Evolutionary conservation across 2,888 invertebrate species (phyloP).

Genomic region (Dysmachus trigonus): DNA sequence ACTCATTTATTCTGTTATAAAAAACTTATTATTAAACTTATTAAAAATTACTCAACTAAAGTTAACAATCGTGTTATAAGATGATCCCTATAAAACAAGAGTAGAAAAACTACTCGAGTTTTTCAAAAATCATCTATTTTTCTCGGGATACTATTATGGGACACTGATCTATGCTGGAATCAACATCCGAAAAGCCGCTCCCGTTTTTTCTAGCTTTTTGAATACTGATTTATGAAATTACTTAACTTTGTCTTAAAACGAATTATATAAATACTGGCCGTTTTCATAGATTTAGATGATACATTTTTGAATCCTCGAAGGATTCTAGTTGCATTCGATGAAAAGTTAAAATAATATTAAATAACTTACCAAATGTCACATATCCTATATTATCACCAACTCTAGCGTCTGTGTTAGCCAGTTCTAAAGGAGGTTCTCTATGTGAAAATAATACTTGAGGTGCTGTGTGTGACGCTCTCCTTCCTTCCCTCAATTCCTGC

Average conservation of each 20-base stretch:
- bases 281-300: too few species aligned
- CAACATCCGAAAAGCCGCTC: neutral
- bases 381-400: slow-evolving; percentile 98
- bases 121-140: slow-evolving; percentile 2
- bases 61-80: neutral
- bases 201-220: neutral
- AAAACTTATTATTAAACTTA: too few species aligned
- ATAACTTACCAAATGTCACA: slow-evolving; percentile 90
- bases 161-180: neutral
- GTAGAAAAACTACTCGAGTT: neutral
- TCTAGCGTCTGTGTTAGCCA: slow-evolving; percentile 91
- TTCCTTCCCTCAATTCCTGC: slow-evolving; percentile 98
- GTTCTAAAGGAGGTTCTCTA: slow-evolving; percentile 95
- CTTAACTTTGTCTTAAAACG: neutral
- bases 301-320: too few species aligned
- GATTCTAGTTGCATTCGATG: neutral
- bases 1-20: too few species aligned
- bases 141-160: neutral
- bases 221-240: neutral
- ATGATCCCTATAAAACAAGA: neutral
- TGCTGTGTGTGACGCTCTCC: slow-evolving; percentile 94
- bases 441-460: slow-evolving; percentile 91
- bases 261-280: neutral
- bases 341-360: neutral
- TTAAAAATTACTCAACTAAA: neutral